Evolutionary conservation across 2,113 vertebrate genomes (phyloP).

Genomic region (Phycodurus eques): DNA sequence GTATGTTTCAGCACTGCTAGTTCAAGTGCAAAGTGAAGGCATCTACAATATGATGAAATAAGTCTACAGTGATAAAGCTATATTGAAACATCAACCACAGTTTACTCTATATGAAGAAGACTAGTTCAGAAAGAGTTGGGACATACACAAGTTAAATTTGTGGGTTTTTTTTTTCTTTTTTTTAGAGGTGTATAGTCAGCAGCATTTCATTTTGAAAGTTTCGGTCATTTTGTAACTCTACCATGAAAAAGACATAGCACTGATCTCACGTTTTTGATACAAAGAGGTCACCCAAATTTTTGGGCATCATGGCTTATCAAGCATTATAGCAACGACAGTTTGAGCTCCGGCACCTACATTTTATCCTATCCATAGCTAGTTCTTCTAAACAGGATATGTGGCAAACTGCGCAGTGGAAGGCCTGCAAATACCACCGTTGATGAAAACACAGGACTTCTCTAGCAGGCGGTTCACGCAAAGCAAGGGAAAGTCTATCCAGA

Average conservation of each 20-base stretch:
- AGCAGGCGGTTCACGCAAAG: too few relatives aligned
- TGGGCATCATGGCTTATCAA: neutral
- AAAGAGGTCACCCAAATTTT: neutral
- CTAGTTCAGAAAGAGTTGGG: neutral
- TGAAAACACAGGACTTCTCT: neutral
- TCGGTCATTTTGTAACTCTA: neutral
- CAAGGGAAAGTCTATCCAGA: neutral
- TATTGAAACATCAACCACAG: slow-evolving; percentile 29
- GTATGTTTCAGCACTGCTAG: slow-evolving; percentile 47
- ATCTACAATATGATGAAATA: slow-evolving; percentile 34
- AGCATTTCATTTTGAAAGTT: neutral
- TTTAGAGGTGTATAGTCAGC: neutral
- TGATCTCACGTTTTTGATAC: neutral
- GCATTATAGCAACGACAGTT: neutral
- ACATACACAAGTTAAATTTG: neutral
- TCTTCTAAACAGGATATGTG: neutral
- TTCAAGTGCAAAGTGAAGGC: slow-evolving; percentile 66
- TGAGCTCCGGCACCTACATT: neutral
- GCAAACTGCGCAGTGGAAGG: neutral
- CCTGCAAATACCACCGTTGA: neutral
- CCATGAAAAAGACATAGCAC: neutral
- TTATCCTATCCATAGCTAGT: neutral
- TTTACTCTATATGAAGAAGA: neutral
- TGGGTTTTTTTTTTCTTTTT: neutral
- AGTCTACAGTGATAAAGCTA: slow-evolving; percentile 52